Base-by-base conservation (phyloP, 2,113 vertebrate genomes). In the Aspiorhynchus laticeps region DNA sequence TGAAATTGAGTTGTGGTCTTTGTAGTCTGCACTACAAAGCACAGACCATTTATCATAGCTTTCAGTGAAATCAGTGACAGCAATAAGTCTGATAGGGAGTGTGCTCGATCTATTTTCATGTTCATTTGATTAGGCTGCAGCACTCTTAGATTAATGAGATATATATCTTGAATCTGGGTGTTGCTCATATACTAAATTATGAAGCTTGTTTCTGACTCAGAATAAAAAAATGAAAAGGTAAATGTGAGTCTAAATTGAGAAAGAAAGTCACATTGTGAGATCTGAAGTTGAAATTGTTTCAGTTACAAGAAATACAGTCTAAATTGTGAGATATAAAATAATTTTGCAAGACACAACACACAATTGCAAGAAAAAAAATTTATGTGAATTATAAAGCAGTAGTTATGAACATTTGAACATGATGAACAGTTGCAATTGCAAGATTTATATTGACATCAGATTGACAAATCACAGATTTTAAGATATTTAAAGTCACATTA, bases 11-110 rank as follows among this genome's bases (percentile, higher is more conserved):
- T 86, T 67, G 61, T 28, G 31, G 85, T 12, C 85, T 86, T 86
- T 86, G 85, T 86, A 80, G 77, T 80, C 77, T 59, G 67, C 85
- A 80, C 65, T 71, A 86, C 85, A 71, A 80, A 86, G 79, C 63
- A 14, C n/a, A 81, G 77, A 86, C 65, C 65, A 79, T 86, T 86
- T 79, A 86, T 86, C 85, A 80, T 80, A 73, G 69, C 53, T 71
- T 80, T 56, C 85, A 80, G 85, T 38, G 26, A 67, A 83, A 69
- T 80, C 46, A 86, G 79, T 81, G 77, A 73, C 78, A 73, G 77
- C 31, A 86, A 79, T 80, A 80, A 53, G 63, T 83, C 43, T 83
- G 81, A 83, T 71, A 83, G 81, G 81, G 63, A 71, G 41, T 51
- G 43, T 31, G 81, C 63, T 71, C 19, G 0, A 71, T 83, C 43